A percentile compares a stretch with the other conserved stretches of the same genome.
phyloP scores from a whole-genome alignment of 2,888 invertebrate species.

The Aromia moschata region DNA sequence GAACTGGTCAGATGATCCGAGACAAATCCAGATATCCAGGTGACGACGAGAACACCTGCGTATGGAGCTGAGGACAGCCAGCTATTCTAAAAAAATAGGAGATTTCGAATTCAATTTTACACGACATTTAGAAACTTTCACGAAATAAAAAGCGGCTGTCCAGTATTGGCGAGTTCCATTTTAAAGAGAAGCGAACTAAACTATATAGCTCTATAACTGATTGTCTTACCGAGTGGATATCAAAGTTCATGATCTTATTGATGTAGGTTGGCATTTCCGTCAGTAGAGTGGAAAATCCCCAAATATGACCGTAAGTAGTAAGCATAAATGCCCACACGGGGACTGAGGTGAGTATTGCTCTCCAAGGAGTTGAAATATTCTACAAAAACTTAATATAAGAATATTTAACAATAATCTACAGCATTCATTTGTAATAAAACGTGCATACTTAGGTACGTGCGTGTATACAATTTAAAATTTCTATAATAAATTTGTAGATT shows the following conservation, averaged over 20 bases:
- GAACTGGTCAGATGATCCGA: slow-evolving; percentile 70
- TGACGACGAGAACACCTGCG: slow-evolving; percentile 75
- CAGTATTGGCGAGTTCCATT: no score
- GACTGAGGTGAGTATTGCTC: slow-evolving; percentile 74
- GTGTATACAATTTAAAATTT: no score
- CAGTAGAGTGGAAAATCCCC: slow-evolving; percentile 85
- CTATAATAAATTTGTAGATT: no score
- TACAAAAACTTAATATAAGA: no score
- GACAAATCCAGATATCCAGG: slow-evolving; percentile 73
- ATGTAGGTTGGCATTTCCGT: slow-evolving; percentile 86
- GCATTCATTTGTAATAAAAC: no score
- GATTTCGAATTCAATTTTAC: no score
- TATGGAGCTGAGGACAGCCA: slow-evolving; percentile 68
- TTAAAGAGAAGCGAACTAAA: no score
- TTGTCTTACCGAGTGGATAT: slow-evolving; percentile 71
- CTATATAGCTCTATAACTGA: no score
- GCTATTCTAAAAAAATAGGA: not conserved
- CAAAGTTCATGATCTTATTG: slow-evolving; percentile 74
- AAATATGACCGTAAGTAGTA: slow-evolving; percentile 77
- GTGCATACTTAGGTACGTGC: no score
- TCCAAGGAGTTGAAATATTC: slow-evolving; percentile 72
- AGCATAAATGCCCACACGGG: slow-evolving; percentile 79
- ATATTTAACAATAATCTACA: no score
- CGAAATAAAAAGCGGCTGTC: no score
- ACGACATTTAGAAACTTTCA: no score